Evolutionary conservation across 2,113 vertebrate genomes (phyloP), one percentile per base, ranked within the genome.

Genomic region (Phycodurus eques): DNA sequence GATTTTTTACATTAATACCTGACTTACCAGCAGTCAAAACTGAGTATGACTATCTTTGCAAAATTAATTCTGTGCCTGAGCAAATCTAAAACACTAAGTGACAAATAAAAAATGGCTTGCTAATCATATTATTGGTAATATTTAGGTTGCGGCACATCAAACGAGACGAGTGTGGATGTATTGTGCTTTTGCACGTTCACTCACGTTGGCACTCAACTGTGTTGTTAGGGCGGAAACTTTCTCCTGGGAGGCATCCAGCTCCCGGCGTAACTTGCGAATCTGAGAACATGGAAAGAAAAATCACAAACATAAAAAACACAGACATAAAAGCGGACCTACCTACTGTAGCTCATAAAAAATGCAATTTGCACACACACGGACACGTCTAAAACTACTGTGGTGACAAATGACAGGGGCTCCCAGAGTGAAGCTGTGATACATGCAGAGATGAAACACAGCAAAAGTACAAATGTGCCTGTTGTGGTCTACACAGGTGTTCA

Each of bases 161-260:
- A 66, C 62, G 20, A 14, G n/a, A 10, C 8, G 46, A 46, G 15
- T 17, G 20, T 51, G 49, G 15, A 68, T 27, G n/a, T 6, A 22
- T 65, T 8, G 42, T 44, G 63, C 5, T 8, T 47, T 46, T 66
- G 64, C 44, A 31, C 39, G 59, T 49, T 66, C 17, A 57, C 96
- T 96, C 89, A 98, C 97, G 19, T 99, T 99, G 63, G 98, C 97
- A 61, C 95, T 97, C 79, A 99, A 86, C 86, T 99, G 98, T 44
- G 96, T 98, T 22, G 98, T 99, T 80, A 99, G 90, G 70, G 98
- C 97, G 0, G 98, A 98, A 72, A 99, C 98, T 68, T 99, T 99
- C 60, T 99, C 98, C 87, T 99, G 98, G 53, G 98, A 99, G 65
- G 96, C 94, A 70, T 99, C 98, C 89, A 99, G 85, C 83, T 99